These are phyloP conservation scores for Urosaurus nigricauda DNA, from an alignment of 2,797 vertebrate genomes.

Conservation along the genomic window DNA sequence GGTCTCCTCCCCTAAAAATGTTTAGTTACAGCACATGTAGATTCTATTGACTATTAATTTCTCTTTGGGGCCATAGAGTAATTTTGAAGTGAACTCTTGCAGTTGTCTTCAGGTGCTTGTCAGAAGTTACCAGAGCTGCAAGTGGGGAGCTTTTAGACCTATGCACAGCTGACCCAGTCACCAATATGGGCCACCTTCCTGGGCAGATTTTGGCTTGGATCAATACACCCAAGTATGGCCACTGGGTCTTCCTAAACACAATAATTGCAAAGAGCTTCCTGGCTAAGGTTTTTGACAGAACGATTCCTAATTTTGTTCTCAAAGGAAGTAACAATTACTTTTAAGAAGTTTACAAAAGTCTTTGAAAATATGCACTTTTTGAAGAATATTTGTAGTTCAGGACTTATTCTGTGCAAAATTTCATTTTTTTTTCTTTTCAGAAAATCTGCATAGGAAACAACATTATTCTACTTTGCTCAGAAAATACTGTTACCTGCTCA, in stretches of 20 bases:
- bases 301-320: neutral
- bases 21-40: neutral
- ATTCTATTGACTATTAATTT: neutral
- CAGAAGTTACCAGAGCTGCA: neutral
- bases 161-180: neutral
- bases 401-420: no score
- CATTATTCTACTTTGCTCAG: neutral
- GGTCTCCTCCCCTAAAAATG: neutral
- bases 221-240: no score
- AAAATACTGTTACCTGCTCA: constrained; percentile 12
- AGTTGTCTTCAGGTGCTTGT: neutral
- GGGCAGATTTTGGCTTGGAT: neutral
- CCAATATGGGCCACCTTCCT: neutral
- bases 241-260: neutral
- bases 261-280: neutral
- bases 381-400: no score
- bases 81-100: neutral
- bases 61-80: neutral
- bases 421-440: no score
- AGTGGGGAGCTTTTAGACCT: neutral
- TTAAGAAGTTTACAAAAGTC: no score
- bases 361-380: no score
- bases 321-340: no score
- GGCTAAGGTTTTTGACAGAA: neutral
- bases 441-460: neutral